Percentiles rank a stretch among this genome's conserved stretches.
Evolutionary conservation across 2,888 invertebrate genomes (phyloP).

Genomic region (Euphydryas editha): DNA sequence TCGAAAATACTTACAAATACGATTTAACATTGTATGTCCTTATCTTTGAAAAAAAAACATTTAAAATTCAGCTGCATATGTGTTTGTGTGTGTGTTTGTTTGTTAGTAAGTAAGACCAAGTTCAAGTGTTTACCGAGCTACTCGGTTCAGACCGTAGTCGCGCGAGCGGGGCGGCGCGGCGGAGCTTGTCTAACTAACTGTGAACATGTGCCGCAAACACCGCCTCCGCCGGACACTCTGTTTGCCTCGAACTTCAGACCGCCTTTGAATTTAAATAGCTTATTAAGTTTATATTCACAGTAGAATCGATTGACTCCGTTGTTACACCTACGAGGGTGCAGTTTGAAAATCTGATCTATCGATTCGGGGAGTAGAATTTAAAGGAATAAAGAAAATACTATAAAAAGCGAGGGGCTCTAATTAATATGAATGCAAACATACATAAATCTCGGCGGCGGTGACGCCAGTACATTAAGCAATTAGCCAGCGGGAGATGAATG

Average conservation of each 20-base stretch:
- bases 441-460: constrained; percentile 1
- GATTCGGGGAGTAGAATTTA: neutral
- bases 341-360: neutral
- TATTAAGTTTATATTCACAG: neutral
- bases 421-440: constrained; percentile 11
- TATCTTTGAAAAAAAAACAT: too few species aligned
- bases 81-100: neutral
- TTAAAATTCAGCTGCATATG: neutral
- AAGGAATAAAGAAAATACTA: neutral
- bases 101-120: too few species aligned
- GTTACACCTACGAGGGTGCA: neutral
- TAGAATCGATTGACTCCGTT: neutral
- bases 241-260: constrained; percentile 1
- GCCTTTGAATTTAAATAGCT: constrained; percentile 6
- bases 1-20: too few species aligned
- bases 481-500: constrained; percentile 11
- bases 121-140: neutral
- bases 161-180: neutral
- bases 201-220: constrained; percentile 6
- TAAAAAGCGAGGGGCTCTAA: neutral
- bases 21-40: too few species aligned
- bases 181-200: constrained; percentile 7
- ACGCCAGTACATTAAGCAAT: constrained; percentile 13
- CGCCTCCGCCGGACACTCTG: constrained; percentile 1
- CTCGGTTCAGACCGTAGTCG: neutral